Conservation (phyloP, 2,797 vertebrate species). For the Acipenser ruthenus region DNA sequence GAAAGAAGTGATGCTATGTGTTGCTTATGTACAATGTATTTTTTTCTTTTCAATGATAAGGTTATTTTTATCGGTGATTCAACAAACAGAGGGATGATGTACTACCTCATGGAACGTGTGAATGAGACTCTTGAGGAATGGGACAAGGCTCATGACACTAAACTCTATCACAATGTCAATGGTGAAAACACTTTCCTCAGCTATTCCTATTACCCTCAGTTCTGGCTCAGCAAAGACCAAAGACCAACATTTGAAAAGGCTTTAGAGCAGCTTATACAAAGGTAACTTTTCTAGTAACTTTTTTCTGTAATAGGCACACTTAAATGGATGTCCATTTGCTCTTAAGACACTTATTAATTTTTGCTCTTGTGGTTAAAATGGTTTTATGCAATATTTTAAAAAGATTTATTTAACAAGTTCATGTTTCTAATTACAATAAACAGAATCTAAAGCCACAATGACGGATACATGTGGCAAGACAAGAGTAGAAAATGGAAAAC, state of each 20-base stretch:
- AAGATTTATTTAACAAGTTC: no score
- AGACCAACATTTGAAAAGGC: constrained; percentile 81
- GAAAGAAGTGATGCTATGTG: no score
- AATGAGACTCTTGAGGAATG: constrained; percentile 83
- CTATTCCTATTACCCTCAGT: constrained; percentile 91
- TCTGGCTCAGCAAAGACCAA: constrained; percentile 70
- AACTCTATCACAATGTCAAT: constrained; percentile 77
- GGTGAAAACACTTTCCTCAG: constrained; percentile 67
- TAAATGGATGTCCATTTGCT: no score
- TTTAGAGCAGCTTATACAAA: constrained; percentile 74
- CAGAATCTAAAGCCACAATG: background rate
- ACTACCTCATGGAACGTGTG: constrained; percentile 83
- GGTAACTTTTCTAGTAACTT: constrained; percentile 49
- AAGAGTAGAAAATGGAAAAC: constrained; percentile 36
- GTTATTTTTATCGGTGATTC: constrained; percentile 92
- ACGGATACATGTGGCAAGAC: constrained; percentile 27
- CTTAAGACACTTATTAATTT: no score
- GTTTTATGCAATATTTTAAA: no score
- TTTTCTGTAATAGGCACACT: no score
- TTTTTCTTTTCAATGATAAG: constrained; percentile 38
- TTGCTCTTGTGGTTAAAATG: no score
- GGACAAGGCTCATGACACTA: constrained; percentile 78
- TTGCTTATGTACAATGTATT: no score
- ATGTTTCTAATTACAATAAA: constrained; percentile 4
- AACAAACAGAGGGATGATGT: constrained; percentile 95